These are phyloP conservation scores for Sparus aurata DNA, from an alignment of 2,797 vertebrate species.

Conservation along the genomic window DNA sequence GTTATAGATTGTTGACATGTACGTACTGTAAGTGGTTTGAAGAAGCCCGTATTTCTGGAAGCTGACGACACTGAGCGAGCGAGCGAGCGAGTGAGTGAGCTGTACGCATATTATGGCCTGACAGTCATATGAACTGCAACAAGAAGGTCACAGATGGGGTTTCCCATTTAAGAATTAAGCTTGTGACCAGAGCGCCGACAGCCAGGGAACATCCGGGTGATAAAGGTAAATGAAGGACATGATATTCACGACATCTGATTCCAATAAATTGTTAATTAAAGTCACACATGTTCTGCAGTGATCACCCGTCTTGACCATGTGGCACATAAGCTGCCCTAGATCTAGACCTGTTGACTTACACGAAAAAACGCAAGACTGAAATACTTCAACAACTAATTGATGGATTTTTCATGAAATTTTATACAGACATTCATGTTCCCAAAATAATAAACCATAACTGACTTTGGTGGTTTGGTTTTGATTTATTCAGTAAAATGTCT, in stretches of 20 bases:
- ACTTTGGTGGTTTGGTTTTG: neutral
- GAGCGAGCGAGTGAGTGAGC: neutral
- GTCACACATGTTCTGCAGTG: neutral
- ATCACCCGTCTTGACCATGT: neutral
- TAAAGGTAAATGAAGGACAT: neutral
- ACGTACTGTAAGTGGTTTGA: conserved; percentile 17
- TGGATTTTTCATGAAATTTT: neutral
- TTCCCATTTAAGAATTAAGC: conserved; percentile 6
- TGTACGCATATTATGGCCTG: neutral
- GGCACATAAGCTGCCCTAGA: too few species aligned
- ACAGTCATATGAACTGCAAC: conserved; percentile 3
- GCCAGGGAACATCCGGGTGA: neutral
- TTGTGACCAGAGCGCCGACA: neutral
- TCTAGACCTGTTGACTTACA: neutral
- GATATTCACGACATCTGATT: neutral
- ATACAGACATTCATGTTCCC: neutral
- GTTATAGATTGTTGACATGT: conserved; percentile 8
- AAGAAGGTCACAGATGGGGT: conserved; percentile 5
- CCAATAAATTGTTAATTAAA: neutral
- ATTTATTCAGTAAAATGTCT: neutral
- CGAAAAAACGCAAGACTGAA: neutral
- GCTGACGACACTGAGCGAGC: conserved; percentile 1
- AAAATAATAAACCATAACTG: neutral
- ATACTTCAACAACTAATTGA: neutral
- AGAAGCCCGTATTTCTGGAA: conserved; percentile 11